Evolutionary conservation across 2,113 vertebrate species (phyloP).

Genomic region (Emydocephalus ijimae): DNA sequence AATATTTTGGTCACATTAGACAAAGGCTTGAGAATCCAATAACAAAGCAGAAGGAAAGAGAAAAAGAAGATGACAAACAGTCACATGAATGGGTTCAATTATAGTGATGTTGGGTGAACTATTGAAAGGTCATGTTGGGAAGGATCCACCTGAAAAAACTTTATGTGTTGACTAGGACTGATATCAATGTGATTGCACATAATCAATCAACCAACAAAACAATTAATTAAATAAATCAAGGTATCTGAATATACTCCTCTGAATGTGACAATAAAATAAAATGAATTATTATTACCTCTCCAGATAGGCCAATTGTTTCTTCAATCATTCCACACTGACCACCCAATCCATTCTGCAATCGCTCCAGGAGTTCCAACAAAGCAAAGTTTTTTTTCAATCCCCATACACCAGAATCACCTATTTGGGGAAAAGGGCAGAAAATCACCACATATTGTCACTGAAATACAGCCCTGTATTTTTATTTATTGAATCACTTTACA

Average conservation of each 20-base stretch:
- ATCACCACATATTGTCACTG: not conserved
- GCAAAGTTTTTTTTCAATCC: conserved; percentile 99
- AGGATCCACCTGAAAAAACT: not conserved
- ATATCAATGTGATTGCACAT: not conserved
- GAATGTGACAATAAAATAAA: not conserved
- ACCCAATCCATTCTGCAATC: conserved; percentile 90
- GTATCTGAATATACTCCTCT: not conserved
- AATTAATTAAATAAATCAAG: not conserved
- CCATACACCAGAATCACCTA: conserved; percentile 97
- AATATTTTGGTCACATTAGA: too few species aligned
- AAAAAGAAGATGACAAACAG: too few species aligned
- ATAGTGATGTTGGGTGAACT: too few species aligned
- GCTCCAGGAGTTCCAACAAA: conserved; percentile 91
- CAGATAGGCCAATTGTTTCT: conserved; percentile 84
- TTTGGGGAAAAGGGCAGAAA: conserved; percentile 36
- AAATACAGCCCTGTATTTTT: not conserved
- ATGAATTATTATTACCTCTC: conserved; percentile 78
- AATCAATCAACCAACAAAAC: not conserved
- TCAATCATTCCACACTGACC: conserved; percentile 85
- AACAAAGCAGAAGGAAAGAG: too few species aligned
- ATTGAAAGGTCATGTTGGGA: not conserved
- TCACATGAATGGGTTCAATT: too few species aligned
- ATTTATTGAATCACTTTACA: not conserved
- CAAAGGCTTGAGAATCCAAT: too few species aligned
- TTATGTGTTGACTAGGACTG: not conserved